Evolutionary conservation across 2,113 vertebrate species (phyloP).

Genomic region (Ploceus nigricollis): DNA sequence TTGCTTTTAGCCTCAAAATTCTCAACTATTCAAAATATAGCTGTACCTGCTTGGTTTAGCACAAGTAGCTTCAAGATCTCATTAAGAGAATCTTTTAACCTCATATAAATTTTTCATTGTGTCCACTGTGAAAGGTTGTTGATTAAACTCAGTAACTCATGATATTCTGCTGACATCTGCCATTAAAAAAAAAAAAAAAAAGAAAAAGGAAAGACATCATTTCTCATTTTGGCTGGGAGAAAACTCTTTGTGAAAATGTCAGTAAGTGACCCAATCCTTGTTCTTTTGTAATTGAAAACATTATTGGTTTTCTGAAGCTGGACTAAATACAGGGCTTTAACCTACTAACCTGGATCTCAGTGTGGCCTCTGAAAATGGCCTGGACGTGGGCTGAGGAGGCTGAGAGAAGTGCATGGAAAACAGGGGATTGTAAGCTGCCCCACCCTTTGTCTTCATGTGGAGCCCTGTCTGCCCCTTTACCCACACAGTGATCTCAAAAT

Average conservation of each 20-base stretch:
- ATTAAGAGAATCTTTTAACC: neutral
- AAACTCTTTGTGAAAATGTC: neutral
- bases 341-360: neutral
- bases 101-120: conserved; percentile 16
- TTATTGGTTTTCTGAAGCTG: conserved; percentile 10
- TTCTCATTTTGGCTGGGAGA: neutral
- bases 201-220: neutral
- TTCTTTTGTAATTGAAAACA: neutral
- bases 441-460: neutral
- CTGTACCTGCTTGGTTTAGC: neutral
- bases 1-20: neutral
- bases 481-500: neutral
- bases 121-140: neutral
- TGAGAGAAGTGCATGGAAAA: neutral
- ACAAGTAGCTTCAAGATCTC: neutral
- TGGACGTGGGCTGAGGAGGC: neutral
- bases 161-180: neutral
- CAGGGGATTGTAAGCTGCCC: neutral
- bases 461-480: neutral
- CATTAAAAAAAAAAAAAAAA: neutral
- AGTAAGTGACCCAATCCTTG: neutral
- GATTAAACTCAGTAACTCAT: conserved; percentile 7
- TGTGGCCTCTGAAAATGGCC: neutral
- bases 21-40: neutral
- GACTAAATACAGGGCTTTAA: neutral